phyloP scores from a whole-genome alignment of 2,797 vertebrate genomes.

The Ptychobarbus kaznakovi region DNA sequence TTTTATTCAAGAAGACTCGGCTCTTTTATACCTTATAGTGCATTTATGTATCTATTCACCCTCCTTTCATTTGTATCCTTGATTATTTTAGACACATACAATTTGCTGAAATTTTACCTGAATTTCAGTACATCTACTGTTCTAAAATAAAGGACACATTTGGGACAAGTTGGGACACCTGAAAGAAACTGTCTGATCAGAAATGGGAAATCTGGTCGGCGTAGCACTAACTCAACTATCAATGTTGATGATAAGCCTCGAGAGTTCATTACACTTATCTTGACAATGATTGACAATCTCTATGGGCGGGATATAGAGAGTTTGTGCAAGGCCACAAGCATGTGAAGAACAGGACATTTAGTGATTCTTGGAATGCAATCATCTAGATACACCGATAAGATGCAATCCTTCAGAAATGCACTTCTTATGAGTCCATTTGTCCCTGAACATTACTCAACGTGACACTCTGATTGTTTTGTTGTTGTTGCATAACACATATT shows the following conservation, averaged over 20 bases:
- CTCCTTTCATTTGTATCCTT: not conserved
- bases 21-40: not conserved
- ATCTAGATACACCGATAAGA: conserved; percentile 42
- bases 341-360: conserved; percentile 41
- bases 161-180: not conserved
- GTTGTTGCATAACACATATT: conserved; percentile 27
- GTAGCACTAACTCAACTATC: not conserved
- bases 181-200: not conserved
- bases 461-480: not conserved
- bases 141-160: conserved; percentile 1
- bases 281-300: conserved; percentile 21
- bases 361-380: conserved; percentile 49
- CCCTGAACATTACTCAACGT: conserved; percentile 49
- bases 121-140: not conserved
- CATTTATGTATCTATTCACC: not conserved
- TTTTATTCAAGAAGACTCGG: conserved; percentile 2
- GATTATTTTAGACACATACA: not conserved
- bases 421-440: conserved; percentile 20
- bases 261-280: conserved; percentile 13
- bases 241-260: not conserved
- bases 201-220: not conserved
- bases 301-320: not conserved
- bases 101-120: not conserved
- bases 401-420: conserved; percentile 34
- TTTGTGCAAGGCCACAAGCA: conserved; percentile 20